These are phyloP conservation scores for Zaprionus camerounensis DNA, from an alignment of 1,140 invertebrate species.

Conservation along the genomic window DNA sequence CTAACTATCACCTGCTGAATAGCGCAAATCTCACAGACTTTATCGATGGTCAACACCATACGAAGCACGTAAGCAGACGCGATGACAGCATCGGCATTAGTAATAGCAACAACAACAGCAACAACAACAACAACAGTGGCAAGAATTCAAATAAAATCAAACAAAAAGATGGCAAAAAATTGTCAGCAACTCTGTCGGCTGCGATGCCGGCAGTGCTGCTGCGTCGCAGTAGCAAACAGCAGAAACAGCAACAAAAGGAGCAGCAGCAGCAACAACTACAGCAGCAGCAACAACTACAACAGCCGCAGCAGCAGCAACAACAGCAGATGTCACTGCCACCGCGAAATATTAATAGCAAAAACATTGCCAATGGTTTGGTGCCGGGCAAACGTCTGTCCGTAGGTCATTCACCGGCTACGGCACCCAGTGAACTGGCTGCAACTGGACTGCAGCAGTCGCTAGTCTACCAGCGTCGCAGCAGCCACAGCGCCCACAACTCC, in stretches of 20 bases:
- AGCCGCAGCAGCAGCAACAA: slow-evolving; percentile 20
- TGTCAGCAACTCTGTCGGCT: slow-evolving; percentile 70
- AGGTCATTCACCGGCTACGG: slow-evolving; percentile 70
- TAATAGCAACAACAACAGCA: slow-evolving; percentile 22
- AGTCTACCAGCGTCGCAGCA: slow-evolving; percentile 67
- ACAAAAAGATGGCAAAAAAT: slow-evolving; percentile 66
- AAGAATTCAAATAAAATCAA: slow-evolving; percentile 48
- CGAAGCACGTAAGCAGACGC: slow-evolving; percentile 79
- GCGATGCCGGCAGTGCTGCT: slow-evolving; percentile 70
- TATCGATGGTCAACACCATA: slow-evolving; percentile 70
- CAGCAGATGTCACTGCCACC: slow-evolving; percentile 12
- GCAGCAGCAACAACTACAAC: slow-evolving; percentile 9
- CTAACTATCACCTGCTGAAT: slow-evolving; percentile 73
- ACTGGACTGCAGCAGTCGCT: slow-evolving; percentile 62
- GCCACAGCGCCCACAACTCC: slow-evolving; percentile 63
- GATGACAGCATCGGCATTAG: slow-evolving; percentile 58
- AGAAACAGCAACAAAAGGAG: slow-evolving; percentile 12
- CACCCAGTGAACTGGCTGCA: slow-evolving; percentile 32
- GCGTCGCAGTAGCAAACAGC: slow-evolving; percentile 50
- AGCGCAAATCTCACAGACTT: slow-evolving; percentile 69
- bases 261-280: slow-evolving; percentile 36
- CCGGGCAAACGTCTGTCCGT: slow-evolving; percentile 52
- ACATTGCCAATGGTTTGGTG: slow-evolving; percentile 66
- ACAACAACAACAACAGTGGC: slow-evolving; percentile 22
- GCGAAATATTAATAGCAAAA: slow-evolving; percentile 43